A percentile compares a stretch with the other conserved stretches of the same genome.
Conservation (phyloP, 1,140 invertebrate species). For the Saccostrea glomerata region DNA sequence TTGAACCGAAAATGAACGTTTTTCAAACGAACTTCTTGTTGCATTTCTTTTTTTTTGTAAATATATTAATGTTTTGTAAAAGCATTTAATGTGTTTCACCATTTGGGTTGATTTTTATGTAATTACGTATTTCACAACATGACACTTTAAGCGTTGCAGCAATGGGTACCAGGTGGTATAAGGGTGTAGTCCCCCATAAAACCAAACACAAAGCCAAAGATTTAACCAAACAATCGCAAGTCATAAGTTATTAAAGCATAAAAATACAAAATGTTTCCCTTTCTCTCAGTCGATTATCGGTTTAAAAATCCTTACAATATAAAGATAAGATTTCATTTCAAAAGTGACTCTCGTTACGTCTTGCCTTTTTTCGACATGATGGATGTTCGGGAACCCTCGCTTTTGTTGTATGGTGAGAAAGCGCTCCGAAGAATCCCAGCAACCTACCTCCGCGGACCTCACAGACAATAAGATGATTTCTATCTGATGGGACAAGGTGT, state of each 20-base stretch:
- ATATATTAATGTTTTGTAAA: not conserved
- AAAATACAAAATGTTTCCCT: conserved; percentile 27
- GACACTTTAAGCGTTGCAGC: not conserved
- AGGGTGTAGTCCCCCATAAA: not conserved
- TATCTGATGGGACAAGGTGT: conserved; percentile 9
- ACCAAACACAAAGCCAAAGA: not conserved
- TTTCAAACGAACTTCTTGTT: not conserved
- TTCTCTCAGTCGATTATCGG: conserved; percentile 6
- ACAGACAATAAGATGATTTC: conserved; percentile 11
- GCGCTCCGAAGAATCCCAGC: conserved; percentile 30
- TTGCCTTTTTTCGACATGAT: conserved; percentile 24
- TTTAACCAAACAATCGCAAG: not conserved
- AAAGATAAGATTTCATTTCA: conserved; percentile 37
- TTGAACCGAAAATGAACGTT: not conserved
- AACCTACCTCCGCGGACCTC: conserved; percentile 10
- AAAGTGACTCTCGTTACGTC: conserved; percentile 4
- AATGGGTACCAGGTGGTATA: conserved; percentile 5
- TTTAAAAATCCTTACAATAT: conserved; percentile 15
- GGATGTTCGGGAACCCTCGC: conserved; percentile 25
- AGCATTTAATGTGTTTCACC: not conserved
- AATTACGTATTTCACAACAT: not conserved
- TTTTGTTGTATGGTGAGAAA: conserved; percentile 24
- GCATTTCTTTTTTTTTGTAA: not conserved
- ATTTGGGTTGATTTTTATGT: not conserved
- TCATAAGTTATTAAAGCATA: conserved; percentile 22